phyloP scores from a whole-genome alignment of 2,113 vertebrate genomes.

The Lates calcarifer region DNA sequence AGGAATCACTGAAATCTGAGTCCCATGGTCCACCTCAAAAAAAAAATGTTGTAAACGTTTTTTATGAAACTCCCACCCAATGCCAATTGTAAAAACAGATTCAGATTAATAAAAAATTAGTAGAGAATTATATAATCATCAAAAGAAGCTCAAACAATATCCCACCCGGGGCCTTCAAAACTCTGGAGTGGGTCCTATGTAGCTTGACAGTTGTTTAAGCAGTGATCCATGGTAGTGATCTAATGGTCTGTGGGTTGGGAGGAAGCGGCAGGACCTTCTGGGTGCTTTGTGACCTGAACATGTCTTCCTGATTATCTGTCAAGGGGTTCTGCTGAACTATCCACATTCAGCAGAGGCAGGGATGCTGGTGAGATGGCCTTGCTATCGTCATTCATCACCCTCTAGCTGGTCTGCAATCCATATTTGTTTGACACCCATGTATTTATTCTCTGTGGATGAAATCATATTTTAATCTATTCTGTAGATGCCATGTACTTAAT shows the following conservation, averaged over 20 bases:
- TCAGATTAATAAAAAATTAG: background rate
- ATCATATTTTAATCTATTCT: constrained; percentile 26
- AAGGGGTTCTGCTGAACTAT: constrained; percentile 43
- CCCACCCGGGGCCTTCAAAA: background rate
- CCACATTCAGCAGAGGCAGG: constrained; percentile 37
- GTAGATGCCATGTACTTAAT: constrained; percentile 1
- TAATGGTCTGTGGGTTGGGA: constrained; percentile 31
- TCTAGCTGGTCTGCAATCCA: constrained; percentile 23
- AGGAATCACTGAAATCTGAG: no score
- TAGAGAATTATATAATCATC: background rate
- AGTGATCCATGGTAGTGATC: constrained; percentile 55
- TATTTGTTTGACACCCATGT: constrained; percentile 18
- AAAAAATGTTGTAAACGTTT: no score
- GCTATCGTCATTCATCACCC: constrained; percentile 51
- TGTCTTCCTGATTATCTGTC: constrained; percentile 65
- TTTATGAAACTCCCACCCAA: background rate
- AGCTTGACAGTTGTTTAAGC: constrained; percentile 24
- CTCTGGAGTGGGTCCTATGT: background rate
- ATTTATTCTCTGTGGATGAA: constrained; percentile 28
- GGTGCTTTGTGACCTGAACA: constrained; percentile 64
- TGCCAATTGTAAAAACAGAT: background rate
- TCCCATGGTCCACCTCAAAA: no score
- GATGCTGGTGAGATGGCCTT: constrained; percentile 34
- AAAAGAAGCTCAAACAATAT: background rate
- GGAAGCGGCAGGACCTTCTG: constrained; percentile 32